phyloP scores from a whole-genome alignment of 2,797 vertebrate genomes.

The Hoplostethus atlanticus region DNA sequence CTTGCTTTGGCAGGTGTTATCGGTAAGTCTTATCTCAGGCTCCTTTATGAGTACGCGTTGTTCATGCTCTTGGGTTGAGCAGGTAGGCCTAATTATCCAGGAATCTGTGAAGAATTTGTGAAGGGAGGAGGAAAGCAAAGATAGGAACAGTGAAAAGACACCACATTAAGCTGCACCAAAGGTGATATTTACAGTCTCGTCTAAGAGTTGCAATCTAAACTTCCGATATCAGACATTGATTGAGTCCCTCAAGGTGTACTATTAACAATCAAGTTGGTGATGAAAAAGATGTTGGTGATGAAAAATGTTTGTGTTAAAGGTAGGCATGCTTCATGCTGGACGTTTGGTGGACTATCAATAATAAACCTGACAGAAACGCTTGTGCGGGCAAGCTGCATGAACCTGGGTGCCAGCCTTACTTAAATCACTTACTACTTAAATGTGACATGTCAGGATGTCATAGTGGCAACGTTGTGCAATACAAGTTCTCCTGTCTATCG shows the following conservation, averaged over 20 bases:
- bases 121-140: slow-evolving; percentile 2
- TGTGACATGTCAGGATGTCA: too few relatives aligned
- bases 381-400: too few relatives aligned
- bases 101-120: not conserved
- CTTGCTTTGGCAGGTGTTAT: slow-evolving; percentile 36
- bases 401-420: too few relatives aligned
- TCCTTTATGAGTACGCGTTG: slow-evolving; percentile 10
- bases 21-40: not conserved
- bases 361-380: too few relatives aligned
- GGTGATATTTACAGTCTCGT: slow-evolving; percentile 18
- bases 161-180: not conserved
- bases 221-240: slow-evolving; percentile 68
- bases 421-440: too few relatives aligned
- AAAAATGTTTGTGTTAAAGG: too few relatives aligned
- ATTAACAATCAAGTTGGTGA: slow-evolving; percentile 9
- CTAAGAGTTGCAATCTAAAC: slow-evolving; percentile 19
- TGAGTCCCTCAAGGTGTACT: slow-evolving; percentile 14
- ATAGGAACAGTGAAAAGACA: not conserved
- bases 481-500: not conserved
- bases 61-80: not conserved
- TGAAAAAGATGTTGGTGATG: not conserved
- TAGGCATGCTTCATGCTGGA: too few relatives aligned
- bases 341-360: too few relatives aligned
- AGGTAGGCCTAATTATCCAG: not conserved
- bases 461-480: too few relatives aligned